A percentile compares a stretch with the other conserved stretches of the same genome.
Conservation (phyloP, 2,797 vertebrate genomes). For the Pangasius mekongensis region DNA sequence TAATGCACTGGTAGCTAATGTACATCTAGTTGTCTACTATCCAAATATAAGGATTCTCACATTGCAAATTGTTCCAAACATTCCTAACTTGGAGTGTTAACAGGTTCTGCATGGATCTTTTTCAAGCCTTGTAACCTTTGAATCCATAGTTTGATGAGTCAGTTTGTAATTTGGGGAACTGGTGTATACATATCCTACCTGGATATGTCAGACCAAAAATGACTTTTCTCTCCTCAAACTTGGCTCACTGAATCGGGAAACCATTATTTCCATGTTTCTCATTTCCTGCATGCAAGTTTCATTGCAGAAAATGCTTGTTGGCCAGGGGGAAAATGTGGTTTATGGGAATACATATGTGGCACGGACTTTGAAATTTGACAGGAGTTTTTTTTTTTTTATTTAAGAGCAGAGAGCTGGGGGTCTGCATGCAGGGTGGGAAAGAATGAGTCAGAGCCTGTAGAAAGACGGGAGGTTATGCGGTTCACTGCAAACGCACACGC, state of each 20-base stretch:
- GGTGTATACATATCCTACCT: conserved; percentile 39
- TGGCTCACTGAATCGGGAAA: conserved; percentile 35
- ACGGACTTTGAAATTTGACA: conserved; percentile 12
- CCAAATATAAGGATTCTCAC: not conserved
- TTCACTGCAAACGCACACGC: conserved; percentile 23
- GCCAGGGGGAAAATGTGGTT: not conserved
- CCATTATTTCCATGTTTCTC: conserved; percentile 27
- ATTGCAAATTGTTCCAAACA: not conserved
- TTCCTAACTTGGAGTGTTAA: not conserved
- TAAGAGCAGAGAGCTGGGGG: conserved; percentile 12
- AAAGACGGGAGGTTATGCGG: not conserved
- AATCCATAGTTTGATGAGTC: conserved; percentile 38
- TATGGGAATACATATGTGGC: conserved; percentile 27
- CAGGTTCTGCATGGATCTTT: not conserved
- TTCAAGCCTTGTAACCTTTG: not conserved
- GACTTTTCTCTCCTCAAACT: conserved; percentile 18
- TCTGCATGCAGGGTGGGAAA: not conserved
- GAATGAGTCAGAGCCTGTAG: conserved; percentile 28
- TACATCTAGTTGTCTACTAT: conserved; percentile 5
- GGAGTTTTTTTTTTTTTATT: not conserved
- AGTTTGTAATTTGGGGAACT: conserved; percentile 47
- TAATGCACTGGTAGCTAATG: not conserved
- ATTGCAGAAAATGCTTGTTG: conserved; percentile 41
- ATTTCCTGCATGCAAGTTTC: conserved; percentile 33
- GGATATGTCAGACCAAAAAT: conserved; percentile 42